Conservation (phyloP, 2,797 vertebrate genomes). For the Lithobates pipiens region DNA sequence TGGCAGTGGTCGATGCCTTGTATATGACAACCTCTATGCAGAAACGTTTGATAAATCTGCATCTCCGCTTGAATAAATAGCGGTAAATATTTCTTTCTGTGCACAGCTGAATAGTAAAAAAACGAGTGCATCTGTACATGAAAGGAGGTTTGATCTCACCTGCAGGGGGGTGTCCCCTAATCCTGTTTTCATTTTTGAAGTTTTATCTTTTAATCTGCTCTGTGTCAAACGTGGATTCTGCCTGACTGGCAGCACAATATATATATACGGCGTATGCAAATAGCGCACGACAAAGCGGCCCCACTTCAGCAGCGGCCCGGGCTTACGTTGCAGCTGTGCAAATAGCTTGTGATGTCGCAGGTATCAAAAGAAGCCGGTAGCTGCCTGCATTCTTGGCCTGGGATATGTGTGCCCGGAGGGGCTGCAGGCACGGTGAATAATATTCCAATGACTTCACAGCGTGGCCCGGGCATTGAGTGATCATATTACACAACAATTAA, state of each 20-base stretch:
- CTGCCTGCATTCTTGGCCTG: slow-evolving; percentile 8
- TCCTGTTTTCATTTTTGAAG: slow-evolving; percentile 7
- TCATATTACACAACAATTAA: neutral
- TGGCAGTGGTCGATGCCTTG: neutral
- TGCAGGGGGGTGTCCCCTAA: slow-evolving; percentile 1
- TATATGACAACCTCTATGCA: neutral
- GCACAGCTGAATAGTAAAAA: neutral
- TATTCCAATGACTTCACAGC: neutral
- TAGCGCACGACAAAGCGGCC: too few relatives aligned
- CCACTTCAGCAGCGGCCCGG: too few relatives aligned
- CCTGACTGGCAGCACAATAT: neutral
- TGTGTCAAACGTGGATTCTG: slow-evolving; percentile 12
- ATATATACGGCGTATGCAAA: neutral
- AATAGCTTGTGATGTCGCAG: slow-evolving; percentile 31
- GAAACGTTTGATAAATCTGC: neutral
- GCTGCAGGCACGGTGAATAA: neutral
- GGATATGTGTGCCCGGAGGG: slow-evolving; percentile 23
- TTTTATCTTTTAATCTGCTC: slow-evolving; percentile 10
- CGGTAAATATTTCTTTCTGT: neutral
- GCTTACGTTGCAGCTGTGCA: slow-evolving; percentile 40
- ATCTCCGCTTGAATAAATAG: neutral
- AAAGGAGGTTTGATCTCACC: neutral
- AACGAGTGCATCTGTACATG: neutral
- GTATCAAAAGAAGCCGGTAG: slow-evolving; percentile 29
- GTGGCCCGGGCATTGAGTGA: neutral